Conservation (phyloP, 92 coral and sea anemone species). For the Isaurus tuberculatus region DNA sequence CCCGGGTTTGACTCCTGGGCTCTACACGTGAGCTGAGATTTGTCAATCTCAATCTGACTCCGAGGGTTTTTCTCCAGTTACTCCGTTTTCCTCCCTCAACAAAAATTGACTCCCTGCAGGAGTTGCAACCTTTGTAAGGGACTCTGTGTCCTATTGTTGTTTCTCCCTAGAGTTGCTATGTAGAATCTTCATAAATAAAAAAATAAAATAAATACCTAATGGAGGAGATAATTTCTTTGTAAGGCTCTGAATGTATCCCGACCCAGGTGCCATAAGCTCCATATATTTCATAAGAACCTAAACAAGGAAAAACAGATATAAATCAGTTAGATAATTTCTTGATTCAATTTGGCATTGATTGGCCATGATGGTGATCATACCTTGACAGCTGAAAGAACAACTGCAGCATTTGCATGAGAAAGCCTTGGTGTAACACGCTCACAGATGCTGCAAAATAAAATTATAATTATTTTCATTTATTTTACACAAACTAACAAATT, state of each 20-base stretch:
- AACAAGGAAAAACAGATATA: background rate
- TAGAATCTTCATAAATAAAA: background rate
- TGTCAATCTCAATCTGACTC: no score
- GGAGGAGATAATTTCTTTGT: conserved; percentile 96
- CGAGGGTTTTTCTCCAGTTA: no score
- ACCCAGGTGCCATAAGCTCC: conserved; percentile 92
- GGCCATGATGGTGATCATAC: conserved; percentile 29
- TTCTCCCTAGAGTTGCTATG: background rate
- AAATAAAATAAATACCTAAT: conserved; percentile 61
- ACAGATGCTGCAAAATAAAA: conserved; percentile 76
- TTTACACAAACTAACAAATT: no score
- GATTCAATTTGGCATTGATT: no score
- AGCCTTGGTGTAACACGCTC: conserved; percentile 98
- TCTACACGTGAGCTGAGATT: no score
- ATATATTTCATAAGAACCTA: conserved; percentile 99
- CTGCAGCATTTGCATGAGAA: conserved; percentile 99
- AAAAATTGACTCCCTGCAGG: no score
- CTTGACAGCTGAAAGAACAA: conserved; percentile 97
- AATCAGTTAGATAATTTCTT: background rate
- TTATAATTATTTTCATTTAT: no score
- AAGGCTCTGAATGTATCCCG: conserved; percentile 85
- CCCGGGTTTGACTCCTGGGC: no score
- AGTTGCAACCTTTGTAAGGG: no score
- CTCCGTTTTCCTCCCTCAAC: no score
- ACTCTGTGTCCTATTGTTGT: no score